phyloP scores from a whole-genome alignment of 2,888 invertebrate genomes.

The Aleiodes leptofemur region DNA sequence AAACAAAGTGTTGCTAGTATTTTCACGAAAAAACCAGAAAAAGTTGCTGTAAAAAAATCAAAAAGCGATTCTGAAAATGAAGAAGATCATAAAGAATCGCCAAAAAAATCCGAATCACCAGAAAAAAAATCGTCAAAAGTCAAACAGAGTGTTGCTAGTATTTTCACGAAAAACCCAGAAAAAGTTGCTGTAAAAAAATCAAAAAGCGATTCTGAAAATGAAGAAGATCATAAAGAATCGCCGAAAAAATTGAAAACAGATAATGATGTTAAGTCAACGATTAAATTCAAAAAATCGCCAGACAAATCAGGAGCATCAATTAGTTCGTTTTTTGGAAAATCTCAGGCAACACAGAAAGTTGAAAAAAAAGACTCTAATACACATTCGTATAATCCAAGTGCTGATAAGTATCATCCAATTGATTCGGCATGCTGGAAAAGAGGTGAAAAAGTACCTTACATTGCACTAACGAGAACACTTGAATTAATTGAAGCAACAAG shows the following conservation, averaged over 20 bases:
- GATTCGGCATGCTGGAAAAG: conserved; percentile 88
- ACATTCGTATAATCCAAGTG: conserved; percentile 83
- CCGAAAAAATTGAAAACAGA: conserved; percentile 72
- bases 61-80: conserved; percentile 2
- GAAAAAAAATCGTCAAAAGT: neutral
- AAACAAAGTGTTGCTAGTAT: neutral
- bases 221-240: conserved; percentile 53
- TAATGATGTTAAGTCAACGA: conserved; percentile 69
- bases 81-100: conserved; percentile 31
- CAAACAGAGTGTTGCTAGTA: neutral
- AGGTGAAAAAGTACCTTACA: conserved; percentile 91
- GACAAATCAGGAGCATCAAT: conserved; percentile 23
- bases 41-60: neutral
- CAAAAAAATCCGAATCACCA: conserved; percentile 1
- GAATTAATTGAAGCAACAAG: conserved; percentile 92
- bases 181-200: neutral
- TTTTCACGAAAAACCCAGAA: neutral
- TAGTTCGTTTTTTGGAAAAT: conserved; percentile 28
- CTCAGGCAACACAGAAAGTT: conserved; percentile 24
- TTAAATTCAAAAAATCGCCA: conserved; percentile 48
- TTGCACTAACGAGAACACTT: conserved; percentile 93
- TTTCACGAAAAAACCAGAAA: neutral
- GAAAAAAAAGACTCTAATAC: conserved; percentile 51
- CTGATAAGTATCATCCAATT: conserved; percentile 87
- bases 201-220: neutral